Conservation (phyloP, 1,140 invertebrate species). For the Tetranychus cinnabarinus region DNA sequence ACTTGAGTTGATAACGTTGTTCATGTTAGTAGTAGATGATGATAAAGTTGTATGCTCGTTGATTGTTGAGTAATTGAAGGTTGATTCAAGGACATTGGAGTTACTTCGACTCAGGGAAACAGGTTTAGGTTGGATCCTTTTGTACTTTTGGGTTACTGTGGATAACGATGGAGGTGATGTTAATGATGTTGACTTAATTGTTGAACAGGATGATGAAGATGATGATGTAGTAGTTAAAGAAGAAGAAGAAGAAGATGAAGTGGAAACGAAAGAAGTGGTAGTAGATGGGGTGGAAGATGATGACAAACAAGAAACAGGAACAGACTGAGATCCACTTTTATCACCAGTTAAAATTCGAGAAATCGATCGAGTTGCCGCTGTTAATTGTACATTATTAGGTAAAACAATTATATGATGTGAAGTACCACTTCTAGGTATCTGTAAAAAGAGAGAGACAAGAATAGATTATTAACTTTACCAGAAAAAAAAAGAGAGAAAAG, state of each 20-base stretch:
- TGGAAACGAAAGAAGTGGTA: no score
- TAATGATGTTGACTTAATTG: no score
- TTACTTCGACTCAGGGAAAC: slow-evolving; percentile 3
- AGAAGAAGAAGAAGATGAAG: no score
- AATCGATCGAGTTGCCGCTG: neutral
- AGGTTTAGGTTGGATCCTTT: slow-evolving; percentile 27
- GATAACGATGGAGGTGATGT: neutral
- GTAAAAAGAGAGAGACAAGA: neutral
- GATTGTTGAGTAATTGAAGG: neutral
- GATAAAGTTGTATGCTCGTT: neutral
- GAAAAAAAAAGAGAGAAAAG: no score
- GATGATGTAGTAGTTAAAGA: no score
- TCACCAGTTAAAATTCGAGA: neutral
- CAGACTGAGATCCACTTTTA: neutral
- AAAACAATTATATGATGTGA: neutral
- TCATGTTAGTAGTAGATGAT: neutral
- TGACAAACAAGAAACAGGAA: neutral
- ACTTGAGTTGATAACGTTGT: no score
- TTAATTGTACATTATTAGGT: neutral
- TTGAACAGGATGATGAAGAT: no score
- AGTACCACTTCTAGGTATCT: neutral
- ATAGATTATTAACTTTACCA: neutral
- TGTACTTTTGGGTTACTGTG: slow-evolving; percentile 20
- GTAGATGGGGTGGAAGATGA: no score
- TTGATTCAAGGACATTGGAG: neutral